phyloP scores from a whole-genome alignment of 2,888 invertebrate species.

The Neocrepidodera transversa region DNA sequence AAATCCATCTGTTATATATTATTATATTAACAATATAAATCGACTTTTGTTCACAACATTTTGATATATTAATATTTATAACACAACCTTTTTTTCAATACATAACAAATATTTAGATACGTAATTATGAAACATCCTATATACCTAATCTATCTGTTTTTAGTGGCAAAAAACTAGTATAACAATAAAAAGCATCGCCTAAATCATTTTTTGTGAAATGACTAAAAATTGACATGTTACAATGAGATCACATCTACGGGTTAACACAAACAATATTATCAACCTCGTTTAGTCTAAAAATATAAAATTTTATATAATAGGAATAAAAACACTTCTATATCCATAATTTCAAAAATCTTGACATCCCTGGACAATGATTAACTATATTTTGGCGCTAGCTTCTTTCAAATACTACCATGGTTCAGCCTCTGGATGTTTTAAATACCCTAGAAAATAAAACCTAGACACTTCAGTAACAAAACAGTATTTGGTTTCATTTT shows the following conservation, averaged over 20 bases:
- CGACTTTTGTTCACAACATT: not conserved
- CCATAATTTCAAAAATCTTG: not conserved
- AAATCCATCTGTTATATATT: not conserved
- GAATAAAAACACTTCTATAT: not conserved
- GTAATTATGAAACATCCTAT: not conserved
- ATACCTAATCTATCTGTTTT: not conserved
- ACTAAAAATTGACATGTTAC: constrained; percentile 22
- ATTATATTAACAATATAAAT: not conserved
- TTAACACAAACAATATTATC: constrained; percentile 2
- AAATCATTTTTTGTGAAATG: constrained; percentile 21
- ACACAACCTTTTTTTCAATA: not conserved
- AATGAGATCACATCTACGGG: constrained; percentile 18
- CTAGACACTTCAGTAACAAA: no score
- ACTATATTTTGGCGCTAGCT: no score
- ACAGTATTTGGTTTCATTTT: not conserved
- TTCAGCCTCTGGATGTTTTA: no score
- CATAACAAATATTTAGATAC: not conserved
- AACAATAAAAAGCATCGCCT: constrained; percentile 18
- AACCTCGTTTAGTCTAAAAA: constrained; percentile 4
- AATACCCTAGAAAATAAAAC: no score
- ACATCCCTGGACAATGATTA: no score
- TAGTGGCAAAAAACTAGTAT: constrained; percentile 11
- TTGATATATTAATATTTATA: not conserved
- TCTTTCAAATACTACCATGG: no score
- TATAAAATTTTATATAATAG: not conserved